Base-by-base conservation (phyloP, 2,888 invertebrate genomes). In the Cheilosia variabilis region DNA sequence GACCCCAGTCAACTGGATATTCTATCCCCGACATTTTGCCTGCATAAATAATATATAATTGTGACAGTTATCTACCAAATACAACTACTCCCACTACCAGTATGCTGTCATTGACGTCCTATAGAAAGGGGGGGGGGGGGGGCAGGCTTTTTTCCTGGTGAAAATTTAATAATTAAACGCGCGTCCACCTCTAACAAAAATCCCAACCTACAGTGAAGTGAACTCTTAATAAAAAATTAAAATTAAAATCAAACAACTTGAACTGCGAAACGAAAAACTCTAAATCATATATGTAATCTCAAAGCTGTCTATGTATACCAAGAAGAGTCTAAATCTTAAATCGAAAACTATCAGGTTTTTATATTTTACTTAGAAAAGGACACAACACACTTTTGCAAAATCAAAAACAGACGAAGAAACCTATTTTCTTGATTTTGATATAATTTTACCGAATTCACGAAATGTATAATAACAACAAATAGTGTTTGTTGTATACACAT, bases 121-220 rank as follows among this genome's bases (percentile, higher is more conserved):
- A 17, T 55, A 22, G 57, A 15, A 45, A 75, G 19, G 58, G 52
- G 43, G 7, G 7, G 7, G 7, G n/a, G 1, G 7, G 27, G 6
- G 7, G 27, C 27, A 24, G 24, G n/a, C 22, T 66, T 22, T 75
- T 47, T 24, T 45, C 24, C 7, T 6, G 2, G 15, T 60, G 43
- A 52, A 60, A 66, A 60, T 27, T 27, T 17, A 55, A 22, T 17
- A 63, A 37, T 45, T 4, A 17, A 31, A 41, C 27, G 15, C 15
- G 22, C 17, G 34, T 4, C 24, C 10, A 58, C 24, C n/a, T 19
- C 13, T 27, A 53, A 55, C n/a, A 24, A 24, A 60, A 62, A 69
- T 22, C 22, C 24, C 2, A 60, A 45, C n/a, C 62, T 55, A 47
- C 77, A 78, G 78, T 78, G 78, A 57, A 78, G 78, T 79, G 72